phyloP scores from a whole-genome alignment of 2,888 invertebrate genomes.

The Eupeodes latifasciatus region DNA sequence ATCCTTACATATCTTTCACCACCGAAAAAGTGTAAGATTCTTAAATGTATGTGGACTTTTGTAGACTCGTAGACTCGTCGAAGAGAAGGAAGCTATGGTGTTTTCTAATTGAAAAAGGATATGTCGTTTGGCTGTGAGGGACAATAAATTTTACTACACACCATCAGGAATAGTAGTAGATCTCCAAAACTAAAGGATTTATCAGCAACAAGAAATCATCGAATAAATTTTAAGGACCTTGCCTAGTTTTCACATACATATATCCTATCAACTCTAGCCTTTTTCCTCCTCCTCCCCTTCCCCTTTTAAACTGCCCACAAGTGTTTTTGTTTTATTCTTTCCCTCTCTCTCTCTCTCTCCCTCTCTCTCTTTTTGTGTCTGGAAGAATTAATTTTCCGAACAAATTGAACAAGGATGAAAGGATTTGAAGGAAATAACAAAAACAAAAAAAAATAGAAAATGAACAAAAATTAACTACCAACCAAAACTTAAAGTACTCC shows the following conservation, averaged over 20 bases:
- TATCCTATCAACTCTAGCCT: neutral
- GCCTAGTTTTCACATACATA: constrained; percentile 19
- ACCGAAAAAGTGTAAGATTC: too few species aligned
- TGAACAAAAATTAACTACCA: constrained; percentile 21
- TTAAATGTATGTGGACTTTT: constrained; percentile 25
- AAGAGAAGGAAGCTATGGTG: constrained; percentile 3
- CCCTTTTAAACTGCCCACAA: constrained; percentile 31
- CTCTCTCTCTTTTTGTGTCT: constrained; percentile 1
- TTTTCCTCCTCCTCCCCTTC: neutral
- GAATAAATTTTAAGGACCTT: constrained; percentile 66
- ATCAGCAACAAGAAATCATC: constrained; percentile 72
- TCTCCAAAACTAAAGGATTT: constrained; percentile 57
- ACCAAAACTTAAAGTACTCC: constrained; percentile 13
- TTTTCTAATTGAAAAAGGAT: constrained; percentile 74
- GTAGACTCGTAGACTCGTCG: neutral
- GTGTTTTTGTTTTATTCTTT: constrained; percentile 22
- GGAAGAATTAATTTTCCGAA: constrained; percentile 68
- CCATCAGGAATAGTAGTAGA: constrained; percentile 6
- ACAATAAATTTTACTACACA: constrained; percentile 62
- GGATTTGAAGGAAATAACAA: constrained; percentile 35
- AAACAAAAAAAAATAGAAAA: neutral
- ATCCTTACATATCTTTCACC: neutral
- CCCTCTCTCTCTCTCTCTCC: constrained; percentile 18
- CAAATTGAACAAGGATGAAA: constrained; percentile 72
- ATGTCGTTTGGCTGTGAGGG: constrained; percentile 49